Evolutionary conservation across 1,140 invertebrate genomes (phyloP).

Genomic region (Dendroctonus ponderosae): DNA sequence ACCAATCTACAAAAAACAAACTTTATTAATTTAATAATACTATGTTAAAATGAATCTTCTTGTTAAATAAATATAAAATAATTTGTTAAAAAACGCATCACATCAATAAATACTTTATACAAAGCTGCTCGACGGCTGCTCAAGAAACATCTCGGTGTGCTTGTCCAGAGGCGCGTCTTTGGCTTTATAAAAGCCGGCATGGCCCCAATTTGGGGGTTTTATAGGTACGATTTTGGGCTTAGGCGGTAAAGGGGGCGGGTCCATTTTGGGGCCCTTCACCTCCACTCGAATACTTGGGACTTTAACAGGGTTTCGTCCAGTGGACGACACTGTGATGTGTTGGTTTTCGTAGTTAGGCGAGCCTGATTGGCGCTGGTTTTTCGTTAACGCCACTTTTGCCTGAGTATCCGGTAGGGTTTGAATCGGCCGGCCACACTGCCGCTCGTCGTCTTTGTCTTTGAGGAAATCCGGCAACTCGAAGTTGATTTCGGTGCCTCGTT

Average conservation of each 20-base stretch:
- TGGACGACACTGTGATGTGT: conserved; percentile 12
- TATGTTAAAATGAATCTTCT: no score
- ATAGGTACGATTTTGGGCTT: conserved; percentile 60
- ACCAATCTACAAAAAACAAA: no score
- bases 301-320: not conserved
- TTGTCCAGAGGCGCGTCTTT: conserved; percentile 38
- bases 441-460: conserved; percentile 58
- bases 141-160: conserved; percentile 54
- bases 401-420: conserved; percentile 5
- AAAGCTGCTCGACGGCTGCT: conserved; percentile 64
- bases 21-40: no score
- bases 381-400: conserved; percentile 17
- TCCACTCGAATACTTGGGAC: conserved; percentile 35
- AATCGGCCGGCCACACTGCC: conserved; percentile 20
- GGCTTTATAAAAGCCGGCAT: conserved; percentile 45
- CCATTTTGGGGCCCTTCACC: conserved; percentile 33
- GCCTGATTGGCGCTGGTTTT: conserved; percentile 5
- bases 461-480: conserved; percentile 78
- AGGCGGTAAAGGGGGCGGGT: conserved; percentile 58
- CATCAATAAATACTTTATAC: conserved; percentile 44
- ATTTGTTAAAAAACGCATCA: no score
- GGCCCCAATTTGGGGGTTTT: conserved; percentile 59
- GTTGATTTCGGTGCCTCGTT: conserved; percentile 78
- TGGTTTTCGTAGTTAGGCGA: conserved; percentile 39
- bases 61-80: no score